Evolutionary conservation across 2,888 invertebrate species (phyloP).

Genomic region (Thyatira batis): DNA sequence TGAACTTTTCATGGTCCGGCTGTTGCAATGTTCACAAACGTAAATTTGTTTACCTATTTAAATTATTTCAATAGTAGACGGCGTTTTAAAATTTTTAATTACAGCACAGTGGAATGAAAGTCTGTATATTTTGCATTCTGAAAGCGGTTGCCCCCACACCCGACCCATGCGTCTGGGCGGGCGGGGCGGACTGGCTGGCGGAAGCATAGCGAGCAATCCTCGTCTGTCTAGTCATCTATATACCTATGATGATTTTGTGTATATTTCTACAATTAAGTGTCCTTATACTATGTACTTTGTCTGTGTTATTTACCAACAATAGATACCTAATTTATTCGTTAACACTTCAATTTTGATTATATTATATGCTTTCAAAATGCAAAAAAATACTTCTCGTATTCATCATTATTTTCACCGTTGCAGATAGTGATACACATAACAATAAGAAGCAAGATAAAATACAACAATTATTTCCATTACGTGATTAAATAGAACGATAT

Average conservation of each 20-base stretch:
- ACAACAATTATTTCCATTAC: background rate
- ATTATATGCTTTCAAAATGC: too few relatives aligned
- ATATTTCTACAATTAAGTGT: too few relatives aligned
- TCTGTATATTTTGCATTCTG: background rate
- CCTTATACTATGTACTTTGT: too few relatives aligned
- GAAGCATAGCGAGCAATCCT: background rate
- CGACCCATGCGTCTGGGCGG: background rate
- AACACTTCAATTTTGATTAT: too few relatives aligned
- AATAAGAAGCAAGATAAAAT: too few relatives aligned
- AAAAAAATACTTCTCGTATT: too few relatives aligned
- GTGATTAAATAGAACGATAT: background rate
- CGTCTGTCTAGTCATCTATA: background rate
- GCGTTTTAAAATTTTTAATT: background rate
- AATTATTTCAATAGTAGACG: background rate
- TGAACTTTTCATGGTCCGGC: conserved; percentile 57
- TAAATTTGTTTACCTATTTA: conserved; percentile 16
- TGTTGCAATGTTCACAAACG: conserved; percentile 27
- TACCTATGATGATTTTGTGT: background rate
- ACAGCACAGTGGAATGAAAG: background rate
- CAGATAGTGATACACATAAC: too few relatives aligned
- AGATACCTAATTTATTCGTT: too few relatives aligned
- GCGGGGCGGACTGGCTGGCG: background rate
- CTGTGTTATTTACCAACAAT: too few relatives aligned
- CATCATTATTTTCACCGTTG: too few relatives aligned
- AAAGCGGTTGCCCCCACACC: background rate